These are phyloP conservation scores for Lapara coniferarum DNA, from an alignment of 2,888 invertebrate species.

Conservation along the genomic window DNA sequence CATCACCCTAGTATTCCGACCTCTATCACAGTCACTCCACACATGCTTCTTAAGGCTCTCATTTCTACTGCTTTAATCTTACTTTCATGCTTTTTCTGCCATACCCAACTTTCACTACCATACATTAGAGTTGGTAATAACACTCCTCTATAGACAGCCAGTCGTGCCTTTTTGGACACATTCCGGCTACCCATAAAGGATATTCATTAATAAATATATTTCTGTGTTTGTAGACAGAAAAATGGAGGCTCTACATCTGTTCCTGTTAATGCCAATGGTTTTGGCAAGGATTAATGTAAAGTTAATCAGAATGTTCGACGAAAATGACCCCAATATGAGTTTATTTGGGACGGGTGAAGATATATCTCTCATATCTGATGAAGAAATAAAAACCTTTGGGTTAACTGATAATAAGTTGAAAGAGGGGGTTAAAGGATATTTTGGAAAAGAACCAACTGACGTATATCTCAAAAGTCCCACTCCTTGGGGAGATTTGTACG, in stretches of 20 bases:
- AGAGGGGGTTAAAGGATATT: constrained; percentile 34
- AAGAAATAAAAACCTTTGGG: constrained; percentile 42
- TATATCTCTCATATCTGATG: constrained; percentile 30
- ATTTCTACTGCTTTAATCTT: too few relatives aligned
- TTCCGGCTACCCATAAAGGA: too few relatives aligned
- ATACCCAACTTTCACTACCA: too few relatives aligned
- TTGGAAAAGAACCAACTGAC: constrained; percentile 43
- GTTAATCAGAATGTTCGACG: neutral
- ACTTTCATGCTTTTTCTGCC: too few relatives aligned
- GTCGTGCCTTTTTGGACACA: too few relatives aligned
- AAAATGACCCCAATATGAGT: neutral
- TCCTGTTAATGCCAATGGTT: neutral
- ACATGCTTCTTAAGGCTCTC: too few relatives aligned
- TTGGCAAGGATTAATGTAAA: neutral
- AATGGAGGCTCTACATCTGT: neutral
- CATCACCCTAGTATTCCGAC: too few relatives aligned
- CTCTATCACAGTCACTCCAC: too few relatives aligned
- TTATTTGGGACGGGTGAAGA: neutral
- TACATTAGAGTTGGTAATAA: too few relatives aligned
- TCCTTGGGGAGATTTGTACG: constrained; percentile 51
- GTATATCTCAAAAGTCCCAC: constrained; percentile 49
- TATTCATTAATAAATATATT: neutral
- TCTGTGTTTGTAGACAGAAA: neutral
- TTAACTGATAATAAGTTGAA: constrained; percentile 44
- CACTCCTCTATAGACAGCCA: too few relatives aligned